phyloP scores from a whole-genome alignment of 2,888 invertebrate species.

The Drosophila lacicola region DNA sequence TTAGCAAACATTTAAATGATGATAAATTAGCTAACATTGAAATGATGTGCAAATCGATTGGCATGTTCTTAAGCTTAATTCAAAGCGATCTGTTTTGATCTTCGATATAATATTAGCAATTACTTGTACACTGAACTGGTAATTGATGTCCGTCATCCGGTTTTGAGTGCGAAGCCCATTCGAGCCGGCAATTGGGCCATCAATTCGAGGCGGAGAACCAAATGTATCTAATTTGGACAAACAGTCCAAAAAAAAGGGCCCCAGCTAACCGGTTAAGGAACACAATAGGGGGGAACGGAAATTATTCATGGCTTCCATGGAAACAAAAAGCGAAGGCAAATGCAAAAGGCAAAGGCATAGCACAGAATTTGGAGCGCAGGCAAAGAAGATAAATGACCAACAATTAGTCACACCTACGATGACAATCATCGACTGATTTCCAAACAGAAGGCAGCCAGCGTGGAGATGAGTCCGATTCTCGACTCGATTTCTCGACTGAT shows the following conservation, averaged over 20 bases:
- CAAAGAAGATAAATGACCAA: conserved; percentile 77
- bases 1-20: too few species aligned
- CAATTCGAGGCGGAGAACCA: conserved; percentile 62
- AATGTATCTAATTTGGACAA: conserved; percentile 54
- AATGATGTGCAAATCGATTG: too few species aligned
- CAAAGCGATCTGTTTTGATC: background rate
- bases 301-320: conserved; percentile 75
- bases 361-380: too few species aligned
- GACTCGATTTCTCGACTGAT: too few species aligned
- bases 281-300: conserved; percentile 51
- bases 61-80: too few species aligned
- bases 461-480: background rate
- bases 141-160: conserved; percentile 42
- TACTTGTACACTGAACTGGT: conserved; percentile 12
- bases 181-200: conserved; percentile 64
- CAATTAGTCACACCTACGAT: conserved; percentile 81
- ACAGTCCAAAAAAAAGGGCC: conserved; percentile 19
- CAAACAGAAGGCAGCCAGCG: conserved; percentile 39
- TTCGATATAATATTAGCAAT: conserved; percentile 8
- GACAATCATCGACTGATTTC: conserved; percentile 77
- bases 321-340: conserved; percentile 41
- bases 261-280: conserved; percentile 22
- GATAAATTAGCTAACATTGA: too few species aligned
- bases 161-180: conserved; percentile 15
- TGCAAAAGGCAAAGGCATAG: conserved; percentile 10